A percentile compares a stretch with the other conserved stretches of the same genome.
Evolutionary conservation across 2,888 invertebrate species (phyloP).

Genomic region (Phragmatobia fuliginosa): DNA sequence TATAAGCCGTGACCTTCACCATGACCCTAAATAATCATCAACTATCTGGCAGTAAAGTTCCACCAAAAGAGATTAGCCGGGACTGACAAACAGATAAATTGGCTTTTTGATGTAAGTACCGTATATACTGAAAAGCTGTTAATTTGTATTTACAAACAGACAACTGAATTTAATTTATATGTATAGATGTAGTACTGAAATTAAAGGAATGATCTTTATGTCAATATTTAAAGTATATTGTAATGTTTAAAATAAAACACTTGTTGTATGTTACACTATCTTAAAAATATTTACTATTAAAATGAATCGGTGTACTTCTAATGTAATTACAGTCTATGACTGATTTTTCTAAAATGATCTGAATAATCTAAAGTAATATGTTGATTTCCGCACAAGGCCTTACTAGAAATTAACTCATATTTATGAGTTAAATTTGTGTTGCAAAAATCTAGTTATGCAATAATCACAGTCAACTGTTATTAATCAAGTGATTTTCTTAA

Average conservation of each 20-base stretch:
- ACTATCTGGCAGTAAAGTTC: no score
- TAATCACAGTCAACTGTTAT: no score
- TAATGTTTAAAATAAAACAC: constrained; percentile 3
- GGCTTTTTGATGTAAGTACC: no score
- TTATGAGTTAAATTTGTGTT: constrained; percentile 19
- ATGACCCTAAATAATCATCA: no score
- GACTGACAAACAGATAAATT: no score
- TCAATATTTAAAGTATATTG: constrained; percentile 5
- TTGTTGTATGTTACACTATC: constrained; percentile 9
- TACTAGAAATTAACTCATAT: constrained; percentile 19
- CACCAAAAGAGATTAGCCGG: no score
- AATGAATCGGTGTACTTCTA: constrained; percentile 15
- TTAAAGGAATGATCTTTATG: background rate
- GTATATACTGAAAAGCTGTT: no score
- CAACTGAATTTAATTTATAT: no score
- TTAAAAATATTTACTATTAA: constrained; percentile 16
- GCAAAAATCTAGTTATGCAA: constrained; percentile 9
- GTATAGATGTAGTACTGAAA: no score
- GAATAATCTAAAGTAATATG: constrained; percentile 20
- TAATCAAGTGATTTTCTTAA: no score
- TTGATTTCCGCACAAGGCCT: constrained; percentile 29
- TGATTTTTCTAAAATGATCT: constrained; percentile 31
- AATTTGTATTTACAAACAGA: no score
- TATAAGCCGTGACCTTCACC: no score
- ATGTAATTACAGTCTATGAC: constrained; percentile 23